These are phyloP conservation scores for Diabrotica undecimpunctata DNA, from an alignment of 1,140 invertebrate species.

Conservation along the genomic window DNA sequence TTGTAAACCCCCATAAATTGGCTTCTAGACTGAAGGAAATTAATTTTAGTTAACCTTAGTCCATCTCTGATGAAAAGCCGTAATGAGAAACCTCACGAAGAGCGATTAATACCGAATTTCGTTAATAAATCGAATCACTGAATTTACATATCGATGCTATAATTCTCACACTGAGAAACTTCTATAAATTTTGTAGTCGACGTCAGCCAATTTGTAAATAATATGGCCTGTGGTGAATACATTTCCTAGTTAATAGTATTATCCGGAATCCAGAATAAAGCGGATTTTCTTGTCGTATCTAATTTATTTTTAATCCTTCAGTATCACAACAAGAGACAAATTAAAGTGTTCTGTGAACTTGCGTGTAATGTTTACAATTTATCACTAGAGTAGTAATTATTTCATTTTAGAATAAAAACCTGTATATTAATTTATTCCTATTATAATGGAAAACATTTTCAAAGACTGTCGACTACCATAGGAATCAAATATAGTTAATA, in stretches of 20 bases:
- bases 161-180: conserved; percentile 2
- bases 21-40: neutral
- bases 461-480: too few relatives aligned
- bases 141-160: conserved; percentile 2
- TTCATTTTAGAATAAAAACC: too few relatives aligned
- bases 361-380: too few relatives aligned
- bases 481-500: too few relatives aligned
- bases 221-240: conserved; percentile 1
- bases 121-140: neutral
- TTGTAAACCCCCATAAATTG: neutral
- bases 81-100: neutral
- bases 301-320: neutral
- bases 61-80: neutral
- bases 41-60: conserved; percentile 3
- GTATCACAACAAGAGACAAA: too few relatives aligned
- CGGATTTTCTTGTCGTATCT: neutral
- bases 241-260: conserved; percentile 1
- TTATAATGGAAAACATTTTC: too few relatives aligned
- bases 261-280: neutral
- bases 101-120: neutral
- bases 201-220: conserved; percentile 1
- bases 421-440: too few relatives aligned
- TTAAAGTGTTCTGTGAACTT: too few relatives aligned
- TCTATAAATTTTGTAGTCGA: neutral
- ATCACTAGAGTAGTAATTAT: too few relatives aligned